These are phyloP conservation scores for Lutjanus argentimaculatus DNA, from an alignment of 2,797 vertebrate genomes.

Conservation along the genomic window DNA sequence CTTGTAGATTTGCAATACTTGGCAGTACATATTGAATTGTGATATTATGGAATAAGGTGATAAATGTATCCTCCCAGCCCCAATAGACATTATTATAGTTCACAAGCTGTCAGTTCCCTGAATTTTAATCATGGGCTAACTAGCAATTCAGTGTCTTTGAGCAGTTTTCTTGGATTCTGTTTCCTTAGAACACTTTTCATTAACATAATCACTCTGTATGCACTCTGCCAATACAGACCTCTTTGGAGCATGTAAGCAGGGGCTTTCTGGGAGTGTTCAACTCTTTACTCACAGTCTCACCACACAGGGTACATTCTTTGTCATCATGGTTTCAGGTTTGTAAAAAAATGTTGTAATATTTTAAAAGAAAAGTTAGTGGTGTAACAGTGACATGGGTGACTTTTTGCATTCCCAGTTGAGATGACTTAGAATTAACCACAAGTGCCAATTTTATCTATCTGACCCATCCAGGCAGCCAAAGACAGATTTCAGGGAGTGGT, in stretches of 20 bases:
- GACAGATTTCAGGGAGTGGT: slow-evolving; percentile 54
- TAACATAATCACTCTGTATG: not conserved
- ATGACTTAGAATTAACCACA: slow-evolving; percentile 38
- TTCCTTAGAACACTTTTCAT: not conserved
- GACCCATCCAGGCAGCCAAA: slow-evolving; percentile 39
- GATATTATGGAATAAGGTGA: too few species aligned
- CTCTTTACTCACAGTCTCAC: not conserved
- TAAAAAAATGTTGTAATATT: not conserved
- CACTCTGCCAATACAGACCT: slow-evolving; percentile 7
- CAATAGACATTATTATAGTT: not conserved
- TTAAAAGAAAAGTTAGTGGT: slow-evolving; percentile 1
- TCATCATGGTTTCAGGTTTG: not conserved
- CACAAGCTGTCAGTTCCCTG: not conserved
- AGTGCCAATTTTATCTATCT: slow-evolving; percentile 48
- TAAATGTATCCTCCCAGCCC: too few species aligned
- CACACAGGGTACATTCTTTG: not conserved
- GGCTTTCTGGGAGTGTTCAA: not conserved
- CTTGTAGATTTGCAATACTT: too few species aligned
- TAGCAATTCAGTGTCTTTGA: not conserved
- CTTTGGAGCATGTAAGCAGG: slow-evolving; percentile 2
- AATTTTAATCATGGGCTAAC: too few species aligned
- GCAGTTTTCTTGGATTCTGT: not conserved
- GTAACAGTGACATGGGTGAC: not conserved
- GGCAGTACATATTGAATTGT: too few species aligned
- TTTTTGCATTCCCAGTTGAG: not conserved